phyloP scores from a whole-genome alignment of 2,113 vertebrate species.

The Percina caprodes region DNA sequence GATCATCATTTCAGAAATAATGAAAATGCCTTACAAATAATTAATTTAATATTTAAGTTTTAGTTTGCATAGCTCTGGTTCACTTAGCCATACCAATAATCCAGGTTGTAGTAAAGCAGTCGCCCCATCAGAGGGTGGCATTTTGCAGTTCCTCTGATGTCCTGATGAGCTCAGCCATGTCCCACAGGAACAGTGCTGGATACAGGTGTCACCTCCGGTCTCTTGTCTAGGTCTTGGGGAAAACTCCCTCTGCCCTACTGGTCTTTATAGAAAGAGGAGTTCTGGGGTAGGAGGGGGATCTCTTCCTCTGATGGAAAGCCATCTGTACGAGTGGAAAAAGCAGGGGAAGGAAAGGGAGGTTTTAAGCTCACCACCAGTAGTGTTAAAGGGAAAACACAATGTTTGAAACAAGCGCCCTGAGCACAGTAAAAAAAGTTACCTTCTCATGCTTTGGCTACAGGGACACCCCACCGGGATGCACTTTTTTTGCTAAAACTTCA shows the following conservation, averaged over 20 bases:
- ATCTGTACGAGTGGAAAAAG: slow-evolving; percentile 59
- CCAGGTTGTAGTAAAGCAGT: slow-evolving; percentile 42
- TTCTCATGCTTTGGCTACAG: neutral
- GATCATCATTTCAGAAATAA: neutral
- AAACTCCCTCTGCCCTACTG: slow-evolving; percentile 19
- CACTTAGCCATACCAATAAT: neutral
- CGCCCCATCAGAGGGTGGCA: slow-evolving; percentile 54
- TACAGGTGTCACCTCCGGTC: slow-evolving; percentile 58
- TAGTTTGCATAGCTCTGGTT: neutral
- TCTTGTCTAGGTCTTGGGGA: slow-evolving; percentile 30
- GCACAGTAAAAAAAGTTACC: neutral
- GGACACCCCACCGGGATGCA: neutral
- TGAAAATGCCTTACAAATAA: neutral
- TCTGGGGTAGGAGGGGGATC: slow-evolving; percentile 25
- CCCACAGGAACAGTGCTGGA: slow-evolving; percentile 40
- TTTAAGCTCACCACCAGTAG: slow-evolving; percentile 36
- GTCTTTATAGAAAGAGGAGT: slow-evolving; percentile 39
- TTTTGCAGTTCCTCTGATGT: slow-evolving; percentile 2
- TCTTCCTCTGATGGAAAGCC: slow-evolving; percentile 60
- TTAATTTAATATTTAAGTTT: neutral
- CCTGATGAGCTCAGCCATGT: slow-evolving; percentile 44
- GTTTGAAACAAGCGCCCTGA: slow-evolving; percentile 34
- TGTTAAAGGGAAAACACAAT: slow-evolving; percentile 35
- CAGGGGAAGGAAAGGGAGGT: slow-evolving; percentile 68
- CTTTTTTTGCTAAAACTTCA: neutral